Evolutionary conservation across 2,888 invertebrate species (phyloP).

Genomic region (Diarsia rubi): DNA sequence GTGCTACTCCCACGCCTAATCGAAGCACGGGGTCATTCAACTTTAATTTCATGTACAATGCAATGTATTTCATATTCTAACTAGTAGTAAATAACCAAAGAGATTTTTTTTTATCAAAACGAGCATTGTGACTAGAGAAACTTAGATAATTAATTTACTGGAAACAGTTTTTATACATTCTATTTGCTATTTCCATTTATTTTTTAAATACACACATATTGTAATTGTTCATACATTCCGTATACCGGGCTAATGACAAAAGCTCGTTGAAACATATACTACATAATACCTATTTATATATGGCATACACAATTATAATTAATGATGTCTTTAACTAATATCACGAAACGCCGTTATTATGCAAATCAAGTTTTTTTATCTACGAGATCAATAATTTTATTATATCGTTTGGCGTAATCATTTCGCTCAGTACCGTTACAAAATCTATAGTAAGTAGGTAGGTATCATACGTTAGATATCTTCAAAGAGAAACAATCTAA

Average conservation of each 20-base stretch:
- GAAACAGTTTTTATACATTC: constrained; percentile 74
- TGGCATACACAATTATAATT: constrained; percentile 79
- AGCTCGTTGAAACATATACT: constrained; percentile 88
- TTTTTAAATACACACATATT: constrained; percentile 71
- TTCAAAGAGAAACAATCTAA: constrained; percentile 56
- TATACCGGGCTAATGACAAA: constrained; percentile 89
- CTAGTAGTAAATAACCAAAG: constrained; percentile 59
- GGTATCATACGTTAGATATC: constrained; percentile 39
- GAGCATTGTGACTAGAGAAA: constrained; percentile 78
- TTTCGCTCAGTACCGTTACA: constrained; percentile 60
- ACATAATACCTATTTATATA: constrained; percentile 79
- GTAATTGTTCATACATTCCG: constrained; percentile 76
- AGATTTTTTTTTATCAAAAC: constrained; percentile 60
- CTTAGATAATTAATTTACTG: constrained; percentile 64
- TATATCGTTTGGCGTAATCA: constrained; percentile 60
- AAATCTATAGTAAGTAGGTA: constrained; percentile 55
- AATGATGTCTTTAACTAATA: constrained; percentile 77
- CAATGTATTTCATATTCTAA: constrained; percentile 72
- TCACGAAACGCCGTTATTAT: constrained; percentile 78
- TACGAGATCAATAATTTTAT: constrained; percentile 75
- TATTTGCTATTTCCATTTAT: constrained; percentile 78
- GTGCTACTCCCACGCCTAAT: constrained; percentile 76
- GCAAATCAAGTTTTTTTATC: constrained; percentile 75
- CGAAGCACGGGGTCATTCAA: constrained; percentile 77
- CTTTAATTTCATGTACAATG: constrained; percentile 72